Conservation (phyloP, 2,797 vertebrate species). For the Graptemys geographica region DNA sequence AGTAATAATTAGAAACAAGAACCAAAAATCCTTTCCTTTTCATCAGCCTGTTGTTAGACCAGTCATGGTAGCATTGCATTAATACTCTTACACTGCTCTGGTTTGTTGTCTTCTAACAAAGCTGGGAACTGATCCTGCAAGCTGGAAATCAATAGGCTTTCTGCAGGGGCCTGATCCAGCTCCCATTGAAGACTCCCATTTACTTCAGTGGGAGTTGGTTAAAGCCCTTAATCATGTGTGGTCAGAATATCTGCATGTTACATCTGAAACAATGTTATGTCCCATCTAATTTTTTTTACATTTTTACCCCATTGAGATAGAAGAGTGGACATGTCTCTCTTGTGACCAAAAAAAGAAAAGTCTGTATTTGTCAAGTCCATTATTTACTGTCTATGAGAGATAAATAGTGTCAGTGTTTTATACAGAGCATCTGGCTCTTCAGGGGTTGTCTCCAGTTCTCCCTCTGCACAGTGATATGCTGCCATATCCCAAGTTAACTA, state of each 20-base stretch:
- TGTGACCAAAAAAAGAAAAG: neutral
- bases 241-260: neutral
- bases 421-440: conserved; percentile 5
- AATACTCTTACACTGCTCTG: conserved; percentile 1
- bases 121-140: neutral
- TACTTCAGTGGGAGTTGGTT: neutral
- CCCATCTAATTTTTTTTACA: neutral
- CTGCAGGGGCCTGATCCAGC: neutral
- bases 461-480: neutral
- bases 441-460: neutral
- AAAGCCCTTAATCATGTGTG: neutral
- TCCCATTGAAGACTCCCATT: neutral
- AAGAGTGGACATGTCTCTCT: neutral
- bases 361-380: neutral
- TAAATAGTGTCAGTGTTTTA: neutral
- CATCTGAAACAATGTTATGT: neutral
- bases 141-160: neutral
- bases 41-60: conserved; percentile 62
- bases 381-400: neutral
- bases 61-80: conserved; percentile 11
- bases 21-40: conserved; percentile 59
- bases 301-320: neutral
- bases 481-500: neutral
- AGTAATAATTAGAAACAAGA: conserved; percentile 11
- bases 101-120: neutral